Conservation (phyloP, 1,140 invertebrate species). For the Megalopta genalis region DNA sequence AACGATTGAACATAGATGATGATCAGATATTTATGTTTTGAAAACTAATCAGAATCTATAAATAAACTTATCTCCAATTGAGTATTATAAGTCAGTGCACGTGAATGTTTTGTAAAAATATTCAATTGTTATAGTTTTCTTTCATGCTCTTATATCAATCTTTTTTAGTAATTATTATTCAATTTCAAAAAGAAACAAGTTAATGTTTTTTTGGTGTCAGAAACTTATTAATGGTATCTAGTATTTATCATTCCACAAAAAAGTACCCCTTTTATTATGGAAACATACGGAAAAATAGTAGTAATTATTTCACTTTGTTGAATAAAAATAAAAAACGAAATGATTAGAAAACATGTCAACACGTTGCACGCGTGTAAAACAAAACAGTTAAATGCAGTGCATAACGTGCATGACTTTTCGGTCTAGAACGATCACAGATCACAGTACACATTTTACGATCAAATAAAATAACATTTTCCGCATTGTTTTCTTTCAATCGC, state of each 20-base stretch:
- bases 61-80: not conserved
- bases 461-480: slow-evolving; percentile 1
- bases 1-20: slow-evolving; percentile 15
- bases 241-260: too few species aligned
- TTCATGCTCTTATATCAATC: too few species aligned
- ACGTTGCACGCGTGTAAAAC: not conserved
- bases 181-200: too few species aligned
- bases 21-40: not conserved
- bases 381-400: slow-evolving; percentile 6
- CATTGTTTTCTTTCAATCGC: not conserved
- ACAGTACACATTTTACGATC: slow-evolving; percentile 22
- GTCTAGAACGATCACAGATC: slow-evolving; percentile 37
- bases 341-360: slow-evolving; percentile 7
- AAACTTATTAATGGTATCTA: too few species aligned
- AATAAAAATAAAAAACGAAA: not conserved
- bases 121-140: not conserved
- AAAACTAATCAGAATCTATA: slow-evolving; percentile 7
- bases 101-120: slow-evolving; percentile 9
- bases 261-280: too few species aligned
- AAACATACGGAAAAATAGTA: too few species aligned
- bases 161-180: too few species aligned
- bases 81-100: slow-evolving; percentile 21
- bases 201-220: too few species aligned
- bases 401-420: not conserved
- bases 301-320: too few species aligned